A percentile compares a stretch with the other conserved stretches of the same genome.
These are phyloP conservation scores for Otus sunia DNA, from an alignment of 2,113 vertebrate species.

Conservation along the genomic window DNA sequence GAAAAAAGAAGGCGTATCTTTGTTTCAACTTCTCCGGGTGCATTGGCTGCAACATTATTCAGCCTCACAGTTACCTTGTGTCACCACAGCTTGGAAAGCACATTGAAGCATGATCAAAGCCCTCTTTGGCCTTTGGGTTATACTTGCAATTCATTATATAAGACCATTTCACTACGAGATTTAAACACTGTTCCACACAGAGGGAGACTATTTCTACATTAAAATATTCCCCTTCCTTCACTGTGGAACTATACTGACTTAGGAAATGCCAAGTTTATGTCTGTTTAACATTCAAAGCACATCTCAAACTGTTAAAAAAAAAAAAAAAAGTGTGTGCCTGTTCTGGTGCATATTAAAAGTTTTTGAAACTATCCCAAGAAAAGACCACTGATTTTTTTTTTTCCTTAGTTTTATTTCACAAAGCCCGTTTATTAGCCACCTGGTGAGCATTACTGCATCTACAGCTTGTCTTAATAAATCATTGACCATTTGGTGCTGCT, in stretches of 20 bases:
- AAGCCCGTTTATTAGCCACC: constrained; percentile 40
- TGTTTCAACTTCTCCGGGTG: not conserved
- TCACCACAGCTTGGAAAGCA: not conserved
- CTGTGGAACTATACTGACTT: constrained; percentile 26
- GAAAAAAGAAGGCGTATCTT: not conserved
- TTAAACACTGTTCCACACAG: not conserved
- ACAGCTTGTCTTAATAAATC: constrained; percentile 54
- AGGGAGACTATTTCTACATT: not conserved
- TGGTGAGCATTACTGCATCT: constrained; percentile 34
- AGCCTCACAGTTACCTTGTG: not conserved
- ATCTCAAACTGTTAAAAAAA: not conserved
- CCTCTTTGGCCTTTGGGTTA: not conserved
- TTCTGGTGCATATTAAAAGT: constrained; percentile 15
- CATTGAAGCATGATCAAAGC: not conserved
- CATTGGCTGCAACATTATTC: not conserved
- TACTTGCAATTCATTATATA: not conserved
- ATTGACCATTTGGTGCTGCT: constrained; percentile 27
- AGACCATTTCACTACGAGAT: not conserved
- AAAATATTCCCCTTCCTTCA: not conserved
- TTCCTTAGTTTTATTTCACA: not conserved
- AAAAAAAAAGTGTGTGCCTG: not conserved
- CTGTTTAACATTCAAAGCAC: constrained; percentile 52
- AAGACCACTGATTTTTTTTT: not conserved
- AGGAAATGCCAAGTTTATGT: constrained; percentile 22
- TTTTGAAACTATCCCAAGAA: constrained; percentile 45